These are phyloP conservation scores for Maccullochella peelii DNA, from an alignment of 2,113 vertebrate genomes.

Conservation along the genomic window DNA sequence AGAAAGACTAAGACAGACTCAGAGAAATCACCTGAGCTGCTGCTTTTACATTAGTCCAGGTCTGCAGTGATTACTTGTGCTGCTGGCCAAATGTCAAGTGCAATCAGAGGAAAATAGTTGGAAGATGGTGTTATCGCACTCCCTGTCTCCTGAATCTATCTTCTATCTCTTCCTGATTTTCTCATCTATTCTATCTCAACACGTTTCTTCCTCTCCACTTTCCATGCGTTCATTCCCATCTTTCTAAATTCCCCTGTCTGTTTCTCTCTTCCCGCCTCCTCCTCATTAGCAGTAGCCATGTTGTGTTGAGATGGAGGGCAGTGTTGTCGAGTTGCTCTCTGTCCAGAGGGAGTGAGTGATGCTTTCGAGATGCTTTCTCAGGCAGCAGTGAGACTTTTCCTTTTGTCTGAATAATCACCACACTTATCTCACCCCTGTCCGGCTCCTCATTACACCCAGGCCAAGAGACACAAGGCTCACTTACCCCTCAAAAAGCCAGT, in stretches of 20 bases:
- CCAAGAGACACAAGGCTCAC: constrained; percentile 37
- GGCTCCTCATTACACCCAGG: constrained; percentile 12
- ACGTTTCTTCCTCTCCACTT: constrained; percentile 12
- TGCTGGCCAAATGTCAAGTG: constrained; percentile 61
- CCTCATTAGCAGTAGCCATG: constrained; percentile 39
- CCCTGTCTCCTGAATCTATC: constrained; percentile 25
- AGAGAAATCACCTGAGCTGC: constrained; percentile 15
- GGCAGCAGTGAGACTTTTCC: constrained; percentile 12
- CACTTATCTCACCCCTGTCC: neutral
- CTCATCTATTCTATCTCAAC: constrained; percentile 18
- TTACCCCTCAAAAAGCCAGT: constrained; percentile 29
- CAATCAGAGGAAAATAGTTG: constrained; percentile 40
- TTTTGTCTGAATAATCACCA: constrained; percentile 40
- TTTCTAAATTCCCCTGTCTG: constrained; percentile 5
- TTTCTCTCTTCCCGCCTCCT: constrained; percentile 16
- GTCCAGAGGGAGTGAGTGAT: constrained; percentile 23
- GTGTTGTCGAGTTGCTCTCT: constrained; percentile 17
- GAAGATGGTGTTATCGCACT: constrained; percentile 24
- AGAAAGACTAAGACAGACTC: constrained; percentile 12
- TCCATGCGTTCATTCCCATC: constrained; percentile 12
- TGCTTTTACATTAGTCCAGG: constrained; percentile 41
- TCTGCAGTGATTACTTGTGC: constrained; percentile 52
- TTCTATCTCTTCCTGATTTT: constrained; percentile 13
- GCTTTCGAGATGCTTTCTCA: too few species aligned
- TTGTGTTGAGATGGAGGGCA: constrained; percentile 24